phyloP scores from a whole-genome alignment of 2,113 vertebrate genomes.

The Paramormyrops kingsleyae region DNA sequence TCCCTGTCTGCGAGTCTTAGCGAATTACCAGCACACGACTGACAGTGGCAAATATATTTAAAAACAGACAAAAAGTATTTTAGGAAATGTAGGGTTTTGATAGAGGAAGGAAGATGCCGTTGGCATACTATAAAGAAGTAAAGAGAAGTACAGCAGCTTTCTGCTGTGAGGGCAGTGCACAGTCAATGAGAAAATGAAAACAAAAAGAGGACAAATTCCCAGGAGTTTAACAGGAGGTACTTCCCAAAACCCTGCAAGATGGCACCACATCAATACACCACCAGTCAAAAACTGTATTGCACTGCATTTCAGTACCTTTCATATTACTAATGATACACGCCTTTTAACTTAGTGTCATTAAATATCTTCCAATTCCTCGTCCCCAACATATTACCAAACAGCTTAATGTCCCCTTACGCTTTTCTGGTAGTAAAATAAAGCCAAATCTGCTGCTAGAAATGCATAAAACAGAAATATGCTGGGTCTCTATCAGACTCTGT shows the following conservation, averaged over 20 bases:
- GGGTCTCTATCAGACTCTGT: not conserved
- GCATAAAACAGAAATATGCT: not conserved
- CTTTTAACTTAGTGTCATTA: not conserved
- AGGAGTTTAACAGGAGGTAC: not conserved
- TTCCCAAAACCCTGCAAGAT: not conserved
- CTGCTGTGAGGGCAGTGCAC: not conserved
- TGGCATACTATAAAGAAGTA: not conserved
- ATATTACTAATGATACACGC: not conserved
- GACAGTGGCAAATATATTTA: not conserved
- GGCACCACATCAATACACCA: not conserved
- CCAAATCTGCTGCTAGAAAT: not conserved
- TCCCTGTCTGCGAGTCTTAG: not conserved
- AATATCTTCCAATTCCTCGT: not conserved
- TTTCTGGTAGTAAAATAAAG: not conserved
- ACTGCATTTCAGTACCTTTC: not conserved
- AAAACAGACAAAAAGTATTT: not conserved
- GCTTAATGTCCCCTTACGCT: not conserved
- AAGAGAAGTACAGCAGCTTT: not conserved
- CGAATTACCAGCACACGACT: not conserved
- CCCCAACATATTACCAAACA: not conserved
- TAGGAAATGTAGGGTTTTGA: not conserved
- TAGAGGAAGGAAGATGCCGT: not conserved
- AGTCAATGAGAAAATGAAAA: not conserved
- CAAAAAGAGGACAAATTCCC: not conserved
- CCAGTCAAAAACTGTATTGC: not conserved